phyloP scores from a whole-genome alignment of 2,113 vertebrate genomes.

The Istiophorus platypterus region DNA sequence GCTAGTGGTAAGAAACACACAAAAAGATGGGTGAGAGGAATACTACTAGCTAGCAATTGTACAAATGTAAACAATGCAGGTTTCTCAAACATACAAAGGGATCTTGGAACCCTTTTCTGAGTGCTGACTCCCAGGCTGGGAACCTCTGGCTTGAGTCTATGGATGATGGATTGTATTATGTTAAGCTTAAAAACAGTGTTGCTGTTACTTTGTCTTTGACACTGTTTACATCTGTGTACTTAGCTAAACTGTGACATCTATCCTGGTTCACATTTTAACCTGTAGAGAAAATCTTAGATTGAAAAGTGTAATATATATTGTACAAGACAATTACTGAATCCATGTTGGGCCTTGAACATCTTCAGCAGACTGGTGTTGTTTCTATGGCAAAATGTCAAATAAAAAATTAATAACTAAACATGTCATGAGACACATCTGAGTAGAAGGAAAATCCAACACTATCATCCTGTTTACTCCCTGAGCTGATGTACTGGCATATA shows the following conservation, averaged over 20 bases:
- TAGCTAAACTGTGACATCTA: not conserved
- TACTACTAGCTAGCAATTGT: too few relatives aligned
- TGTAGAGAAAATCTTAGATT: not conserved
- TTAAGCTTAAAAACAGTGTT: not conserved
- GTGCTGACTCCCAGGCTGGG: too few relatives aligned
- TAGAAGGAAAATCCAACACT: not conserved
- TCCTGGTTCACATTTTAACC: not conserved
- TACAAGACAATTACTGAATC: not conserved
- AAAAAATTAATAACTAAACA: not conserved
- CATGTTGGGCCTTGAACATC: not conserved
- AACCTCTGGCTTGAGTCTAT: not conserved
- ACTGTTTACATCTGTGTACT: not conserved
- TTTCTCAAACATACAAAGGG: too few relatives aligned
- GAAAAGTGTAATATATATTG: not conserved
- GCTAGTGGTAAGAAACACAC: too few relatives aligned
- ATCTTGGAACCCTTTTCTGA: not conserved
- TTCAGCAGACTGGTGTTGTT: not conserved
- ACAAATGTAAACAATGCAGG: too few relatives aligned
- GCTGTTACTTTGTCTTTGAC: not conserved
- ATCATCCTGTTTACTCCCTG: conserved; percentile 14
- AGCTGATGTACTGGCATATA: conserved; percentile 23
- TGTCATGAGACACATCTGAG: not conserved
- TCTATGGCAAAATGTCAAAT: conserved; percentile 17
- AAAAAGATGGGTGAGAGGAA: too few relatives aligned
- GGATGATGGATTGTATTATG: not conserved